These are phyloP conservation scores for Holothuria glaberrima DNA, from an alignment of 35 echinoderm and acorn worm species.

Conservation along the genomic window DNA sequence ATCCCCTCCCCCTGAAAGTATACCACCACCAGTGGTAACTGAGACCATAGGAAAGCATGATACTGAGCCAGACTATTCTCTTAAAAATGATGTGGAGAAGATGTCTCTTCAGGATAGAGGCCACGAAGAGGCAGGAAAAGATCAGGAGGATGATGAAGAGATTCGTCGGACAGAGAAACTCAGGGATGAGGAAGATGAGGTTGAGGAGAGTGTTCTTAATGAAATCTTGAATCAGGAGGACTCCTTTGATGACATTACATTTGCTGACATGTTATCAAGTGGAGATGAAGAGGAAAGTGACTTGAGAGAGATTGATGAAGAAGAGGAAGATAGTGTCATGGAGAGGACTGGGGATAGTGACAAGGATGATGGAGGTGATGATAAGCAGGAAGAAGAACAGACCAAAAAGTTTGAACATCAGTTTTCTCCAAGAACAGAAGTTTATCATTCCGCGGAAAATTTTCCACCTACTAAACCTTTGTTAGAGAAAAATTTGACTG, in stretches of 20 bases:
- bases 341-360: neutral
- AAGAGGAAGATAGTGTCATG: neutral
- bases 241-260: slow-evolving; percentile 49
- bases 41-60: too few species aligned
- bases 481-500: too few species aligned
- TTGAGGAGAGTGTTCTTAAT: slow-evolving; percentile 39
- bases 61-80: neutral
- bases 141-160: neutral
- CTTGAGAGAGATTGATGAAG: neutral
- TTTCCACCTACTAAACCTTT: too few species aligned
- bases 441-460: too few species aligned
- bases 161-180: neutral
- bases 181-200: slow-evolving; percentile 23
- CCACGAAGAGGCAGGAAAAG: neutral
- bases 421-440: too few species aligned
- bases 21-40: too few species aligned
- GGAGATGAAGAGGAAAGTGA: slow-evolving; percentile 26
- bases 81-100: neutral
- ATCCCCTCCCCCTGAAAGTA: neutral
- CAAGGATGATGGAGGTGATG: neutral
- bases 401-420: too few species aligned
- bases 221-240: slow-evolving; percentile 42
- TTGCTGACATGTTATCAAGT: slow-evolving; percentile 43
- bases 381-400: neutral
- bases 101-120: neutral